These are phyloP conservation scores for Cyclopterus lumpus DNA, from an alignment of 2,797 vertebrate species.

Conservation along the genomic window DNA sequence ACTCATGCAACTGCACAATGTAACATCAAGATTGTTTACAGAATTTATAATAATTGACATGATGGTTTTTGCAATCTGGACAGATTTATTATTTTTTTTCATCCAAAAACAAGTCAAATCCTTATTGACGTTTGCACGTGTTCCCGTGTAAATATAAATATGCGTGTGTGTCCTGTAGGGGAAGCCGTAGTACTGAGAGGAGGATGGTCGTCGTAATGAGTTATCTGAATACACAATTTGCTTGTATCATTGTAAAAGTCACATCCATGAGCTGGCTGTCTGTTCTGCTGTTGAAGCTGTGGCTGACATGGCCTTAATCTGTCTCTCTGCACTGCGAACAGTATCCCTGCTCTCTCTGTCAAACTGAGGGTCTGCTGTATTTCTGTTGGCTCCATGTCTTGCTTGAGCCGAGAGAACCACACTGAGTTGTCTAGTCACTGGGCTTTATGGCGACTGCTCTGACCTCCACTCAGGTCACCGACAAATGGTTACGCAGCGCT, in stretches of 20 bases:
- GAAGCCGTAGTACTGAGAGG: conserved; percentile 24
- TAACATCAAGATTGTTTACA: conserved; percentile 56
- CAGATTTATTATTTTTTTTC: not conserved
- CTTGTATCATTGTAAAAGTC: conserved; percentile 75
- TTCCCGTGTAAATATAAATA: conserved; percentile 21
- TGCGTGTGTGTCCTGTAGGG: conserved; percentile 19
- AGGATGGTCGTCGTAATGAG: conserved; percentile 11
- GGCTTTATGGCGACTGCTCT: conserved; percentile 25
- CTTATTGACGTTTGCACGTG: not conserved
- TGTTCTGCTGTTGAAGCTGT: conserved; percentile 61
- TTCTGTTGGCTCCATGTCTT: conserved; percentile 44
- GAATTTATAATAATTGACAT: conserved; percentile 26
- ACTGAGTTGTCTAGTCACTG: conserved; percentile 36
- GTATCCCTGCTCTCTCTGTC: conserved; percentile 48
- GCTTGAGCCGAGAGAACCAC: conserved; percentile 27
- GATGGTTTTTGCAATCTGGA: conserved; percentile 3
- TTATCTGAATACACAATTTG: conserved; percentile 56
- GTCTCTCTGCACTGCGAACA: conserved; percentile 56
- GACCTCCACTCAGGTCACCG: conserved; percentile 31
- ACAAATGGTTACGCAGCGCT: not conserved
- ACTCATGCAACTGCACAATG: conserved; percentile 76
- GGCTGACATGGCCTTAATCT: conserved; percentile 78
- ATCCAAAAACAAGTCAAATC: not conserved
- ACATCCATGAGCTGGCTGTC: conserved; percentile 74
- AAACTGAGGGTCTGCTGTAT: conserved; percentile 48